These are phyloP conservation scores for Eurytoma adleriae DNA, from an alignment of 2,888 invertebrate genomes.

Conservation along the genomic window DNA sequence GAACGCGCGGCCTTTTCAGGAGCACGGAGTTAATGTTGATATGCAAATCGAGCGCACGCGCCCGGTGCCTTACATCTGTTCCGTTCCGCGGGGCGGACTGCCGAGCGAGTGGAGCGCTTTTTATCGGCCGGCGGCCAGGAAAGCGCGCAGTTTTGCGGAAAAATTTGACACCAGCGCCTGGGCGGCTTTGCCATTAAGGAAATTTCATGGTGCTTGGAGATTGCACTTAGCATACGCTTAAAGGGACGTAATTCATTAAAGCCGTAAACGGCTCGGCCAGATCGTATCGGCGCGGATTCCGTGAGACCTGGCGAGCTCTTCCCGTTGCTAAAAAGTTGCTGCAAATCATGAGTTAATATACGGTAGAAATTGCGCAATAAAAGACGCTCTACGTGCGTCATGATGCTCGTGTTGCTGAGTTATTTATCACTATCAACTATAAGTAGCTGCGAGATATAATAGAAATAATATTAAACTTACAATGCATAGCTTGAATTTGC, in stretches of 20 bases:
- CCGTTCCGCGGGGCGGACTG: neutral
- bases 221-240: neutral
- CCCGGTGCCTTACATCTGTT: constrained; percentile 34
- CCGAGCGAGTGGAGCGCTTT: neutral
- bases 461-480: too few relatives aligned
- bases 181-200: neutral
- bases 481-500: too few relatives aligned
- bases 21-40: constrained; percentile 54
- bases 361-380: too few relatives aligned
- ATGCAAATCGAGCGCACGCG: constrained; percentile 56
- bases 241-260: neutral
- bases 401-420: too few relatives aligned
- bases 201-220: neutral
- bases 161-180: neutral
- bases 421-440: too few relatives aligned
- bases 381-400: too few relatives aligned
- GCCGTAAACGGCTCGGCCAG: neutral
- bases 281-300: neutral
- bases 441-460: too few relatives aligned
- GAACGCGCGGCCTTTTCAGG: constrained; percentile 51
- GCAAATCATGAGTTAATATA: too few relatives aligned
- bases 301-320: too few relatives aligned
- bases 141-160: neutral
- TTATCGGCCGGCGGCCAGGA: neutral
- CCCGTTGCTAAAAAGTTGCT: too few relatives aligned